Percentiles rank a stretch among this genome's conserved stretches.
These are phyloP conservation scores for Encarsia formosa DNA, from an alignment of 2,888 invertebrate species.

Conservation along the genomic window DNA sequence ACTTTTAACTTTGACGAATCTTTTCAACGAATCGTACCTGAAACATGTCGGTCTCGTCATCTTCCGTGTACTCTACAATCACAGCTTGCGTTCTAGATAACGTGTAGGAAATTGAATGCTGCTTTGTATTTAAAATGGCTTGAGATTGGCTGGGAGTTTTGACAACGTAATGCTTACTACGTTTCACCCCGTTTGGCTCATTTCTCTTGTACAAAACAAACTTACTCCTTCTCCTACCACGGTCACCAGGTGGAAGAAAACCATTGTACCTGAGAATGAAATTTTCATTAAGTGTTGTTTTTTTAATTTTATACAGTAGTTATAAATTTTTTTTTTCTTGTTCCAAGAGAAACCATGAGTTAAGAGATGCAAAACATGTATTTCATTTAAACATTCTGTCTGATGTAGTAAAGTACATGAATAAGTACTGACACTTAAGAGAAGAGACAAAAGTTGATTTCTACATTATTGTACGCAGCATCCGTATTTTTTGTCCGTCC, in stretches of 20 bases:
- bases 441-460: background rate
- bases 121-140: constrained; percentile 88
- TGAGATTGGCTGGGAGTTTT: constrained; percentile 93
- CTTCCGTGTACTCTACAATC: constrained; percentile 95
- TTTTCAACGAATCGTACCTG: constrained; percentile 76
- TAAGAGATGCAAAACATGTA: no score
- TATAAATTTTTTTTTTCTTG: no score
- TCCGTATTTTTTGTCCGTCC: no score
- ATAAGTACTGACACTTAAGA: no score
- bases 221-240: constrained; percentile 90
- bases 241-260: constrained; percentile 85
- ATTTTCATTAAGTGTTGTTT: no score
- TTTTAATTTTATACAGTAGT: no score
- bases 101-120: constrained; percentile 96
- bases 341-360: no score
- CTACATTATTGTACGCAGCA: no score
- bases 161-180: constrained; percentile 92
- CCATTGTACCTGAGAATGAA: constrained; percentile 79
- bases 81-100: constrained; percentile 94
- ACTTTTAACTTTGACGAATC: no score
- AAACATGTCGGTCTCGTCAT: constrained; percentile 98
- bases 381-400: no score
- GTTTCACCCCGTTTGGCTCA: constrained; percentile 86
- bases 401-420: no score
- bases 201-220: constrained; percentile 84